These are phyloP conservation scores for Pangasianodon hypophthalmus DNA, from an alignment of 2,113 vertebrate species.

Conservation along the genomic window DNA sequence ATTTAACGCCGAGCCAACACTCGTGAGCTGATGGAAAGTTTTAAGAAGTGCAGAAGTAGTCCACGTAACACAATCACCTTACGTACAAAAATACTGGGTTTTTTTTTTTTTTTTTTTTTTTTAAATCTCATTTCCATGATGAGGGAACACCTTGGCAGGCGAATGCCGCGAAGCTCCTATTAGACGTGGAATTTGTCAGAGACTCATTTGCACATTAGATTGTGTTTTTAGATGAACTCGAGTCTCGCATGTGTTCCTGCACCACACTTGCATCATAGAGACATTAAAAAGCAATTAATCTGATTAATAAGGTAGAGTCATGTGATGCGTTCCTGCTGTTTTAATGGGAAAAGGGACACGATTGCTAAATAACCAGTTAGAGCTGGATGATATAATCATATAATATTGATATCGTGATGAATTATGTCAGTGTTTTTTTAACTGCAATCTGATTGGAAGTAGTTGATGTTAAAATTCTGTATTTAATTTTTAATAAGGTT, in stretches of 20 bases:
- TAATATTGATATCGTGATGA: no score
- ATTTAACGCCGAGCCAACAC: neutral
- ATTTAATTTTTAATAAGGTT: neutral
- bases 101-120: neutral
- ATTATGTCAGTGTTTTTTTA: neutral
- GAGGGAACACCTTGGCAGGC: slow-evolving; percentile 17
- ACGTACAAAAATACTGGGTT: neutral
- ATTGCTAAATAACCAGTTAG: neutral
- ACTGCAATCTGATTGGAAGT: neutral
- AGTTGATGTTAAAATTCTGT: neutral
- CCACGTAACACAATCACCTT: neutral
- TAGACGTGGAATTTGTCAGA: slow-evolving; percentile 27
- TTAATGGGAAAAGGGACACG: neutral
- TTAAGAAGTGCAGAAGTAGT: neutral
- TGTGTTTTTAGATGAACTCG: slow-evolving; percentile 21
- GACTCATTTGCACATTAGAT: slow-evolving; percentile 42
- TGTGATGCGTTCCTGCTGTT: slow-evolving; percentile 17
- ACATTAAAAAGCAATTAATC: slow-evolving; percentile 47
- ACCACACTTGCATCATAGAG: slow-evolving; percentile 6
- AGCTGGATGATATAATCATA: neutral
- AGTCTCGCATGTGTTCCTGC: slow-evolving; percentile 7
- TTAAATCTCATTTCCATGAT: slow-evolving; percentile 12
- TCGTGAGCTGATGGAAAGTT: neutral
- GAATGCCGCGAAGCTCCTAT: slow-evolving; percentile 1
- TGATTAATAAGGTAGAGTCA: slow-evolving; percentile 32